Evolutionary conservation across 2,888 invertebrate genomes (phyloP).

Genomic region (Busseola fusca): DNA sequence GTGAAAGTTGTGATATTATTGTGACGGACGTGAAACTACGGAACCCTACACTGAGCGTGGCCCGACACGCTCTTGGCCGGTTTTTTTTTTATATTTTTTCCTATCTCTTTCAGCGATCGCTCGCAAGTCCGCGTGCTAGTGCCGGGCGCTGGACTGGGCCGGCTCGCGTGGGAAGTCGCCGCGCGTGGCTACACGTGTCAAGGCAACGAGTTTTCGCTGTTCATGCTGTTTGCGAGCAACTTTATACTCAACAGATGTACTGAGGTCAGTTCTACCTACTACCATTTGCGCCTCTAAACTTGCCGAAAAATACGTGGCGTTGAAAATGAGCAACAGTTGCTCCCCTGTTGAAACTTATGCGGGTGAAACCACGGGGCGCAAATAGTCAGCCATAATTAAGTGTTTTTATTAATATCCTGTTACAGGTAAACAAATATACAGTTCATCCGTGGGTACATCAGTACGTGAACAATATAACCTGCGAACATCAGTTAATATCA

Average conservation of each 20-base stretch:
- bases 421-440: constrained; percentile 91
- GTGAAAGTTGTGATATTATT: too few relatives aligned
- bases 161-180: constrained; percentile 98
- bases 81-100: too few relatives aligned
- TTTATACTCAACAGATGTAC: constrained; percentile 96
- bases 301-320: too few relatives aligned
- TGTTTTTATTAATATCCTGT: too few relatives aligned
- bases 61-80: too few relatives aligned
- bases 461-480: constrained; percentile 95
- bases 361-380: too few relatives aligned
- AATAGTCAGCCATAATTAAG: too few relatives aligned
- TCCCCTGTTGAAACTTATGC: too few relatives aligned
- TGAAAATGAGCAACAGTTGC: too few relatives aligned
- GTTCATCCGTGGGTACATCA: constrained; percentile 99
- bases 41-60: too few relatives aligned
- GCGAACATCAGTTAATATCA: constrained; percentile 93
- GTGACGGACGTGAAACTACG: too few relatives aligned
- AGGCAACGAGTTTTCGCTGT: constrained; percentile 99
- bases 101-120: constrained; percentile 77
- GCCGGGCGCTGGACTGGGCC: constrained; percentile 98
- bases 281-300: too few relatives aligned
- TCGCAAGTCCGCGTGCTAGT: constrained; percentile 93
- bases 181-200: constrained; percentile 96
- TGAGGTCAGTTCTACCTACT: constrained; percentile 78
- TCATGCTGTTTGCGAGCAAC: constrained; percentile 99